These are phyloP conservation scores for Eilema caniola DNA, from an alignment of 2,888 invertebrate genomes.

Conservation along the genomic window DNA sequence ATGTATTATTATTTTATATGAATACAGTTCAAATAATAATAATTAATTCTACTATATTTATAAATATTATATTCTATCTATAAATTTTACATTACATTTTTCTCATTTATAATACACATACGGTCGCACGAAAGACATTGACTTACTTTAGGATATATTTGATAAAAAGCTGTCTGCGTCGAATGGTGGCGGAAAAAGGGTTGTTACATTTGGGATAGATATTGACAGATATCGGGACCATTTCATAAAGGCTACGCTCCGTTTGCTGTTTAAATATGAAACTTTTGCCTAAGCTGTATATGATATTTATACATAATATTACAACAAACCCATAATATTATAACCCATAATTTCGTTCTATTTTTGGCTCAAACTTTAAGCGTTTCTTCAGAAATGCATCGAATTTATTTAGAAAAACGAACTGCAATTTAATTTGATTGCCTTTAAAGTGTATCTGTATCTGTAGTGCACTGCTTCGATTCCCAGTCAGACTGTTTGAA, in stretches of 20 bases:
- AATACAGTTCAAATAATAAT: too few species aligned
- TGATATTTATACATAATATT: conserved; percentile 1
- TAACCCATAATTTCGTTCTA: not conserved
- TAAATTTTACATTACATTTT: not conserved
- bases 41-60: too few species aligned
- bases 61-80: too few species aligned
- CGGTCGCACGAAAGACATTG: conserved; percentile 12
- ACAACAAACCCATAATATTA: not conserved
- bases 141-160: conserved; percentile 16
- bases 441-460: not conserved
- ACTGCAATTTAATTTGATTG: not conserved
- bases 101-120: conserved; percentile 9
- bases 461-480: too few species aligned
- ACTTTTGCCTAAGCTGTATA: conserved; percentile 5
- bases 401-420: not conserved
- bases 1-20: too few species aligned
- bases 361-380: not conserved
- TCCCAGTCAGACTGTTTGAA: too few species aligned
- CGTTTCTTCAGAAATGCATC: not conserved
- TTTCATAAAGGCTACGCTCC: conserved; percentile 25
- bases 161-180: conserved; percentile 34
- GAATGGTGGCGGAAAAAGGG: conserved; percentile 42
- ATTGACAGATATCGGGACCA: conserved; percentile 42
- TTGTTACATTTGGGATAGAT: conserved; percentile 37
- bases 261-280: conserved; percentile 22